Conservation (phyloP, 2,888 invertebrate species). For the Latrodectus elegans region DNA sequence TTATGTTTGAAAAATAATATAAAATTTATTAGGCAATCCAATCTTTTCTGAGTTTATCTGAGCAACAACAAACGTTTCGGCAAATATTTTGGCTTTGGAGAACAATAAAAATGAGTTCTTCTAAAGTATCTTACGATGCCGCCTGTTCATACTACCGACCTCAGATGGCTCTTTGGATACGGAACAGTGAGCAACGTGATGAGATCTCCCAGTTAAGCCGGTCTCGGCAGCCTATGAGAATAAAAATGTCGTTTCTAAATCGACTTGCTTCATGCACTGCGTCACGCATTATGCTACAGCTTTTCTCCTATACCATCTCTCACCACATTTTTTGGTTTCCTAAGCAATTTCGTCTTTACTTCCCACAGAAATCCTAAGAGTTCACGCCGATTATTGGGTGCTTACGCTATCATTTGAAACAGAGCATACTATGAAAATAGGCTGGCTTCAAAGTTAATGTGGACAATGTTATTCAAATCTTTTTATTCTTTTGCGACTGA, state of each 20-base stretch:
- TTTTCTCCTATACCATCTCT: slow-evolving; percentile 9
- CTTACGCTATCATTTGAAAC: slow-evolving; percentile 15
- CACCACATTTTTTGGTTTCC: slow-evolving; percentile 10
- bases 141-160: not conserved
- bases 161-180: slow-evolving; percentile 21
- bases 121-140: not conserved
- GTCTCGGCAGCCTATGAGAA: slow-evolving; percentile 31
- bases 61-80: not conserved
- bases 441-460: not conserved
- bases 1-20: no score
- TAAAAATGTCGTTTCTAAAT: slow-evolving; percentile 31
- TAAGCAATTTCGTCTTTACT: not conserved
- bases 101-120: not conserved
- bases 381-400: not conserved
- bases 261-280: slow-evolving; percentile 42
- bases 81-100: not conserved
- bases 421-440: slow-evolving; percentile 23
- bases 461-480: no score
- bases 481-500: no score
- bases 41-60: not conserved
- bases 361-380: not conserved
- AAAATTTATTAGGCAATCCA: not conserved
- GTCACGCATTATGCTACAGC: not conserved
- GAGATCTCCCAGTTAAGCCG: slow-evolving; percentile 29
- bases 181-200: slow-evolving; percentile 21